Base-by-base conservation (phyloP, 2,888 invertebrate genomes). In the Eurytoma adleriae region DNA sequence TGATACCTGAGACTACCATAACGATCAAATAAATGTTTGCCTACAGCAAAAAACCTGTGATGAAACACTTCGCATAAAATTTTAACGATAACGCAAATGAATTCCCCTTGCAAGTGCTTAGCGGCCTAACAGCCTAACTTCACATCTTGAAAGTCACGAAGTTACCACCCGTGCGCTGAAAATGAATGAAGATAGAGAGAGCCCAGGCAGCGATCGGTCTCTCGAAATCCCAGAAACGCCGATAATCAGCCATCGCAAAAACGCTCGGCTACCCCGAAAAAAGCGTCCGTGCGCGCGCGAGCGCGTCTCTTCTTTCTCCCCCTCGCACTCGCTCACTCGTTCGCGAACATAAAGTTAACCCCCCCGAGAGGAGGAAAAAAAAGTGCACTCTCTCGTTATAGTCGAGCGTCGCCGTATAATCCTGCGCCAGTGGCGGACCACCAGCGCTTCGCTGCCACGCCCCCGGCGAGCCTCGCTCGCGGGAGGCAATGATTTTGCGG, bases 351-450 rank as follows among this genome's bases (percentile, higher is more conserved):
- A 67, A 59, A 20, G 64, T 52, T 20, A 52, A 40, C 24, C 14
- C 12, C 48, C 16, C 52, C 1, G 66, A 68, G 52, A 57, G 27
- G 69, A 40, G 27, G 40, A 64, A 40, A n/a, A 50, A 54, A 40
- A 40, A 40, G 40, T 40, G 40, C 40, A 40, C 40, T 40, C 40
- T 40, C 40, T 40, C 40, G 40, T 40, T 40, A 40, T 40, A 40
- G 40, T 40, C 40, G 40, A 40, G 40, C 24, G 59, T 71, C 71
- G 67, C 20, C 71, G 76, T 72, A 80, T 76, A 77, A 77, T 76
- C 68, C 76, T 72, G 54, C 76, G 78, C 81, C 78, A 78, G 81
- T 77, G 81, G 81, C 81, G 78, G 81, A 81, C 81, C 81, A 81
- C 81, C 81, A 73, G 74, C 30, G 81, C 62, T 40, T 40, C 40